Percentiles rank a stretch among this genome's conserved stretches.
These are phyloP conservation scores for Brachymystax lenok DNA, from an alignment of 2,797 vertebrate genomes.

Conservation along the genomic window DNA sequence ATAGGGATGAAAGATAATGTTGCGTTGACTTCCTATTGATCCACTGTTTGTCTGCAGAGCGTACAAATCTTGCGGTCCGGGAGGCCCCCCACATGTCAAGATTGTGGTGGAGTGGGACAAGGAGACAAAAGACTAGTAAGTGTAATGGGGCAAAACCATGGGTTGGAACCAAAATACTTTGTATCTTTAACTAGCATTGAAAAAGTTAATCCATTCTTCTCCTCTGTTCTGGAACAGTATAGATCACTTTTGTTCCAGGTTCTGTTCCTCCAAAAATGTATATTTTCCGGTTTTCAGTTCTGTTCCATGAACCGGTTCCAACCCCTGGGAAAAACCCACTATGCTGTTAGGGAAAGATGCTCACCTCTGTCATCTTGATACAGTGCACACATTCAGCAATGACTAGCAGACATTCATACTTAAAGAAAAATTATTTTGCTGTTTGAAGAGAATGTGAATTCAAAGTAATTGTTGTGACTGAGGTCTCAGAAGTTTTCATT, in stretches of 20 bases:
- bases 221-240: too few species aligned
- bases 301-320: too few species aligned
- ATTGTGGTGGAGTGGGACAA: constrained; percentile 98
- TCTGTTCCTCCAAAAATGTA: too few species aligned
- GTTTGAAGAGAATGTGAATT: neutral
- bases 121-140: constrained; percentile 98
- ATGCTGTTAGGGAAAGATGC: neutral
- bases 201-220: too few species aligned
- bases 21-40: constrained; percentile 12
- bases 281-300: too few species aligned
- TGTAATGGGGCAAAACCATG: constrained; percentile 41
- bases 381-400: neutral
- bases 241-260: too few species aligned
- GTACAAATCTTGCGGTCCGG: constrained; percentile 91
- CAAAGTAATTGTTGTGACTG: neutral
- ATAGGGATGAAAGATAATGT: neutral
- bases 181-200: too few species aligned
- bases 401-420: neutral
- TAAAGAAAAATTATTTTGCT: neutral
- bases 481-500: neutral
- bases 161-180: too few species aligned
- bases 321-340: neutral
- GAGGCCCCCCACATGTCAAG: constrained; percentile 95
- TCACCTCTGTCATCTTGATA: neutral
- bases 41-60: constrained; percentile 74